Evolutionary conservation across 2,113 vertebrate species (phyloP).

Genomic region (Madoqua kirkii): DNA sequence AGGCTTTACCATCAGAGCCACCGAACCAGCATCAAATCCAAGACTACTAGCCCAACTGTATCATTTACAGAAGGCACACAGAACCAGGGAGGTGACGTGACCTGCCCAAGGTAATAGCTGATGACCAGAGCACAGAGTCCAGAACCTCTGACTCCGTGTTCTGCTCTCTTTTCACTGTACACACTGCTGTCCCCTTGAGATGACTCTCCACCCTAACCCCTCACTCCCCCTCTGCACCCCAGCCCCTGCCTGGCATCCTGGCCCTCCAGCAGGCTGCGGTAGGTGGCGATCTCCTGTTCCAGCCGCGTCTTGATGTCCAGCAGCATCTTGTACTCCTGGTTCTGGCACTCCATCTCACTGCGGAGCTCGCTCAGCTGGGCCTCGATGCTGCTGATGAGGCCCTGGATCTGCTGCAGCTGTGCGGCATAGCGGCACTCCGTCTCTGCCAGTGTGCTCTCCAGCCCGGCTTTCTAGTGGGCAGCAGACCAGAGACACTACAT

Average conservation of each 20-base stretch:
- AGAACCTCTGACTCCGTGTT: background rate
- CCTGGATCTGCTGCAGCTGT: constrained; percentile 85
- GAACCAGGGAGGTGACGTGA: background rate
- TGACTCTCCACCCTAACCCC: background rate
- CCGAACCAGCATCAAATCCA: background rate
- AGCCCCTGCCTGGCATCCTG: constrained; percentile 79
- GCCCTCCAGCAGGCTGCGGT: constrained; percentile 91
- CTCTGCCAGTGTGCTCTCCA: constrained; percentile 87
- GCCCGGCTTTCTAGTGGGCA: constrained; percentile 77
- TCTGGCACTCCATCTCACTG: constrained; percentile 86
- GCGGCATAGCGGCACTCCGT: constrained; percentile 85
- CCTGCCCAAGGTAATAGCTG: background rate
- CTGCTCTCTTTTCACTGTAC: background rate
- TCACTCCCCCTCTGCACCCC: background rate
- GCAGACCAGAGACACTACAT: background rate
- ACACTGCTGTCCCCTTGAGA: rapidly evolving
- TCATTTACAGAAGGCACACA: background rate
- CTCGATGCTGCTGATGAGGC: constrained; percentile 84
- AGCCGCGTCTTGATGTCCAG: constrained; percentile 91
- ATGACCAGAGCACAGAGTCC: background rate
- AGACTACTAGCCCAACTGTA: background rate
- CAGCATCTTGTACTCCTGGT: constrained; percentile 88
- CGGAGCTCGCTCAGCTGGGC: constrained; percentile 83
- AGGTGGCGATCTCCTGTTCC: constrained; percentile 93
- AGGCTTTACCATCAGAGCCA: too few relatives aligned